A percentile compares a stretch with the other conserved stretches of the same genome.
These are phyloP conservation scores for Anorthoa munda DNA, from an alignment of 2,888 invertebrate species.

Conservation along the genomic window DNA sequence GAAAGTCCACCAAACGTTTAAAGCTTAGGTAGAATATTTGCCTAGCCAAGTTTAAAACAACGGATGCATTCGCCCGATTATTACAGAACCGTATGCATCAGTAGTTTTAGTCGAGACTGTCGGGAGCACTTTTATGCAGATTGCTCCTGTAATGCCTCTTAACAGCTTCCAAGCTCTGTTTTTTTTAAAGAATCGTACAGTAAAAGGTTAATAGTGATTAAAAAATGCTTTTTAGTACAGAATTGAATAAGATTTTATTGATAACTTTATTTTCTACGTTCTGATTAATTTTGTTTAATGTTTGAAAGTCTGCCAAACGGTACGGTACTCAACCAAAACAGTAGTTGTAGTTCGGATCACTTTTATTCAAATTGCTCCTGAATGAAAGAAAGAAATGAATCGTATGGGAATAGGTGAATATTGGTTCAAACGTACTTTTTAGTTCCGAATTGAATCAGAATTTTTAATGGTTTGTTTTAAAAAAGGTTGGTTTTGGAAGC, in stretches of 20 bases:
- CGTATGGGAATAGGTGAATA: slow-evolving; percentile 25
- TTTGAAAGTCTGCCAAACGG: too few relatives aligned
- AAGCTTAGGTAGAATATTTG: slow-evolving; percentile 11
- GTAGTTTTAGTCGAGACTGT: slow-evolving; percentile 28
- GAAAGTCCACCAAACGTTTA: background rate
- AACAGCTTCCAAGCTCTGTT: background rate
- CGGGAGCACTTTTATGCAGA: slow-evolving; percentile 52
- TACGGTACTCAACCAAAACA: background rate
- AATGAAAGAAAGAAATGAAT: too few relatives aligned
- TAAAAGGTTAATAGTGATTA: slow-evolving; percentile 22
- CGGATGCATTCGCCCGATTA: slow-evolving; percentile 39
- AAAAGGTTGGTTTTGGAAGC: too few relatives aligned
- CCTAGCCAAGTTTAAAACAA: slow-evolving; percentile 23
- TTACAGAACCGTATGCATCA: slow-evolving; percentile 18
- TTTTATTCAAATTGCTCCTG: slow-evolving; percentile 57
- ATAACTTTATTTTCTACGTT: too few relatives aligned
- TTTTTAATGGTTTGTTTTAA: too few relatives aligned
- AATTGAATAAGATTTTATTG: too few relatives aligned
- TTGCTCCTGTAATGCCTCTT: slow-evolving; percentile 41
- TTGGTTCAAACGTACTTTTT: slow-evolving; percentile 16
- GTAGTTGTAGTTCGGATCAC: slow-evolving; percentile 29
- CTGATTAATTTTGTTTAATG: too few relatives aligned
- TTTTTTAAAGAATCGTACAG: slow-evolving; percentile 20
- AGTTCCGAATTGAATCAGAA: too few relatives aligned
- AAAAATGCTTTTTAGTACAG: slow-evolving; percentile 5